These are phyloP conservation scores for Spondyliosoma cantharus DNA, from an alignment of 2,797 vertebrate species.

Conservation along the genomic window DNA sequence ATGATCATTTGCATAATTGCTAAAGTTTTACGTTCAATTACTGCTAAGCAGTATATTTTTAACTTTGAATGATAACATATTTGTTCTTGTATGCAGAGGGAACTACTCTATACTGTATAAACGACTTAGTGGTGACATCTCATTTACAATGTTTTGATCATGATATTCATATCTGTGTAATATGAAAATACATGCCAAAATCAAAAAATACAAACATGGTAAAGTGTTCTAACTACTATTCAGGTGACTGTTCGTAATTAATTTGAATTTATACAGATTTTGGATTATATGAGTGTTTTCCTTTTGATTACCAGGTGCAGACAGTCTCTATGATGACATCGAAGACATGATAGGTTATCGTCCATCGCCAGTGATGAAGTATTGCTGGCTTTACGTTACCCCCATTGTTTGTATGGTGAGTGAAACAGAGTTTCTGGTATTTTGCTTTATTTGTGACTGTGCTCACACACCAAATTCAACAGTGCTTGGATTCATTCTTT, in stretches of 20 bases:
- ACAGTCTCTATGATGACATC: slow-evolving; percentile 79
- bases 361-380: slow-evolving; percentile 74
- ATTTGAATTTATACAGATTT: background rate
- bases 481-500: background rate
- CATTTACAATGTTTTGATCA: background rate
- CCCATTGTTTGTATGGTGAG: slow-evolving; percentile 78
- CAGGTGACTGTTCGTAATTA: background rate
- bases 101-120: background rate
- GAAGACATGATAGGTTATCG: slow-evolving; percentile 82
- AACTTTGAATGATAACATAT: too few species aligned
- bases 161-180: background rate
- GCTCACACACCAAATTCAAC: background rate
- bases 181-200: background rate
- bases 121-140: background rate
- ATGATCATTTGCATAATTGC: background rate
- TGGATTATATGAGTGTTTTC: background rate
- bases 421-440: slow-evolving; percentile 2
- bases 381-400: slow-evolving; percentile 80
- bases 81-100: background rate
- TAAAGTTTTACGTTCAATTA: too few species aligned
- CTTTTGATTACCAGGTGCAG: slow-evolving; percentile 65
- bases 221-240: background rate
- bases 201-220: background rate
- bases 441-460: background rate
- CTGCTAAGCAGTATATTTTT: too few species aligned